Base-by-base conservation (phyloP, 2,797 vertebrate genomes). In the Balearica regulorum region DNA sequence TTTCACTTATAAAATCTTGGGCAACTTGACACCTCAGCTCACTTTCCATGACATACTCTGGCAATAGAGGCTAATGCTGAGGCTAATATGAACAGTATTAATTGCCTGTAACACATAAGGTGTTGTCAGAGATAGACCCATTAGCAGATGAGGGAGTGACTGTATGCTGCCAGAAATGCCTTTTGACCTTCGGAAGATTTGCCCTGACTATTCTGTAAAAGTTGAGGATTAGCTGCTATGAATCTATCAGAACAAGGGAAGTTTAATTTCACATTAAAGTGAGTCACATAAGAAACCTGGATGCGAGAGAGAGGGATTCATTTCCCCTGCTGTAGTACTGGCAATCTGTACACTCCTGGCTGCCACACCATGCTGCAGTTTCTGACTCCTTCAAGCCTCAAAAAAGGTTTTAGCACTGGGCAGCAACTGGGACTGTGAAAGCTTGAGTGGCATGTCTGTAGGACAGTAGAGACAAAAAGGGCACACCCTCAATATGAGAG, bases 261-360 rank as follows among this genome's bases (percentile, higher is more conserved):
- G 54, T 70, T 93, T 93, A 92, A 94, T 95, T 90, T 89, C 71
- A 35, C 13, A 21, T 92, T 95, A 35, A 90, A 87, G 14, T 70
- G 31, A 78, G 31, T 75, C 64, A 65, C 79, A 11, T 35, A 65
- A 89, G 65, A 76, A 94, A 54, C 16, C 26, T 87, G 69, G 49
- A 84, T 84, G 24, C 4, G 6, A 51, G 46, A 91, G 17, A 76
- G 37, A 49, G 9, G 33, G 26, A 72, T 72, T 90, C 13, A 90
- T 70, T 92, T 91, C 22, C 21, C 19, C 25, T 83, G 39, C 21
- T 3, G 7, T 24, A 31, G 9, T 31, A 12, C 65, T 91, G 69
- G 44, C 41, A 83, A 48, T 58, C 61, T 77, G 8, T 75, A 8
- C 20, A 6, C 6, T 61, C 26, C 53, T 85, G 71, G 70, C 73